phyloP scores from a whole-genome alignment of 1,140 invertebrate species.

The Dendroctonus ponderosae region DNA sequence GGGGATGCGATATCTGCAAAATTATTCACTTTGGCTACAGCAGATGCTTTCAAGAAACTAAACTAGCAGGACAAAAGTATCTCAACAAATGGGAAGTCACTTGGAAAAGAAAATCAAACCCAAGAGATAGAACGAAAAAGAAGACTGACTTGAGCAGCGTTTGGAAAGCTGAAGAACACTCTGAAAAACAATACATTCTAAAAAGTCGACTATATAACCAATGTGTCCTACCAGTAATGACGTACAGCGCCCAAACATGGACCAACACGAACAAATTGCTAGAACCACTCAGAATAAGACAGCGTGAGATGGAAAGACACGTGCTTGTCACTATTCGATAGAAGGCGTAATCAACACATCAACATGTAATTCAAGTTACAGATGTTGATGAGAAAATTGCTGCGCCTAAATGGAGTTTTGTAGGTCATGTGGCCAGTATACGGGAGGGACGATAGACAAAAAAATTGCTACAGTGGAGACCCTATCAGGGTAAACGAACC shows the following conservation, averaged over 20 bases:
- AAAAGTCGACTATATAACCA: constrained; percentile 5
- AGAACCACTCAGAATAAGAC: neutral
- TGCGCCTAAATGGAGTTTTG: no score
- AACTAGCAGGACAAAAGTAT: no score
- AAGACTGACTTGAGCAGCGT: neutral
- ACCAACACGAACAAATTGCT: neutral
- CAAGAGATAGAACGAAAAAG: neutral
- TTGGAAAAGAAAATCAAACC: neutral
- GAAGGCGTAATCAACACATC: neutral
- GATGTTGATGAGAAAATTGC: no score
- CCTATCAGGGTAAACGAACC: no score
- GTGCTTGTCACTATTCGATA: constrained; percentile 2
- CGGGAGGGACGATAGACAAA: no score
- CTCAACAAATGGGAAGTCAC: neutral
- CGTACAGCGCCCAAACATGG: no score
- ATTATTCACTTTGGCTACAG: no score
- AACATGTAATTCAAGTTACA: neutral
- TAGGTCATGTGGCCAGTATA: no score
- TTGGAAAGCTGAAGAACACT: neutral
- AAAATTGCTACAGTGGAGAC: no score
- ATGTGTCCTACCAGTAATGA: constrained; percentile 11
- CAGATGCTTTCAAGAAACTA: no score
- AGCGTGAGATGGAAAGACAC: constrained; percentile 5
- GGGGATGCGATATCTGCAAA: neutral
- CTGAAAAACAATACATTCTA: constrained; percentile 11